phyloP scores from a whole-genome alignment of 2,888 invertebrate species.

The Bhutanitis thaidina region DNA sequence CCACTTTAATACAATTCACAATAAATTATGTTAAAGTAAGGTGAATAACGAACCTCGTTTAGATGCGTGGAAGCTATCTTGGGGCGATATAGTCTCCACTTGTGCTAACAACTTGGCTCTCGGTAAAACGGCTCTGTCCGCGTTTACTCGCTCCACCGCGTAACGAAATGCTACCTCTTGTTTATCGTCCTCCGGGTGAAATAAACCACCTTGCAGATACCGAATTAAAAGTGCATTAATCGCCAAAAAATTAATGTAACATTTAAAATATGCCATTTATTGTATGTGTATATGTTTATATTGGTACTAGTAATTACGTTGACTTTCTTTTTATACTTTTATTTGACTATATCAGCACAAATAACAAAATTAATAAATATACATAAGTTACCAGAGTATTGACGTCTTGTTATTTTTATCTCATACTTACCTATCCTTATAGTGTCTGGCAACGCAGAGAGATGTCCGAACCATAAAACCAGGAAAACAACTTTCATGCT shows the following conservation, averaged over 20 bases:
- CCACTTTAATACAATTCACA: too few relatives aligned
- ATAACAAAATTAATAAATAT: too few relatives aligned
- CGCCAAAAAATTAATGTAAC: not conserved
- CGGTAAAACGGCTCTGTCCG: slow-evolving; percentile 89
- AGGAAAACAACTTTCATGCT: slow-evolving; percentile 63
- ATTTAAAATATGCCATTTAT: too few relatives aligned
- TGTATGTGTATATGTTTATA: too few relatives aligned
- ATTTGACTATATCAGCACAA: too few relatives aligned
- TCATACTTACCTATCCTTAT: slow-evolving; percentile 72
- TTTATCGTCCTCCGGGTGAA: slow-evolving; percentile 92
- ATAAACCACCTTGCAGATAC: slow-evolving; percentile 85
- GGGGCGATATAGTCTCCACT: slow-evolving; percentile 93
- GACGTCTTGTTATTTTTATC: not conserved
- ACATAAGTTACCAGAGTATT: too few relatives aligned
- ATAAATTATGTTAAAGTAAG: not conserved
- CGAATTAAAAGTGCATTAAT: not conserved
- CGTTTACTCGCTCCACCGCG: slow-evolving; percentile 94
- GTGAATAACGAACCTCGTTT: slow-evolving; percentile 87
- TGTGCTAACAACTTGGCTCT: slow-evolving; percentile 93
- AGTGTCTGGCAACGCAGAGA: slow-evolving; percentile 76
- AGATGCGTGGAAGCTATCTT: slow-evolving; percentile 96
- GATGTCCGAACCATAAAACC: slow-evolving; percentile 67
- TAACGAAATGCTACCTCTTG: slow-evolving; percentile 95
- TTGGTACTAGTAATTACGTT: too few relatives aligned
- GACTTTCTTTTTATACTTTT: too few relatives aligned